phyloP scores from a whole-genome alignment of 2,113 vertebrate species.

The Saimiri boliviensis region DNA sequence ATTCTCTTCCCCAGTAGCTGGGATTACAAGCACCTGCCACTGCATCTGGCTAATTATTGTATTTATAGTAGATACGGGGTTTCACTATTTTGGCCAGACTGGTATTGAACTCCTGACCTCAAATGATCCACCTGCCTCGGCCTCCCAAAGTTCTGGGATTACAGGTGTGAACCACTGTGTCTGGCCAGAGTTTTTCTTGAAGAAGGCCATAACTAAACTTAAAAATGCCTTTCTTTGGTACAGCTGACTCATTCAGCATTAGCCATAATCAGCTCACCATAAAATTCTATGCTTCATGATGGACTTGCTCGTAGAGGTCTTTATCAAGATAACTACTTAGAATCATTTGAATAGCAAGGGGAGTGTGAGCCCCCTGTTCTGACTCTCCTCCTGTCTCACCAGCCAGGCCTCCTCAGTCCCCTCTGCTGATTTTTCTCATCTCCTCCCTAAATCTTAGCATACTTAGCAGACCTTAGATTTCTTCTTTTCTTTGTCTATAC shows the following conservation, averaged over 20 bases:
- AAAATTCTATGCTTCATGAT: background rate
- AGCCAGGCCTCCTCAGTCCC: background rate
- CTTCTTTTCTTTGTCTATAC: background rate
- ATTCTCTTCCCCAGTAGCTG: no score
- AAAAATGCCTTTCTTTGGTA: background rate
- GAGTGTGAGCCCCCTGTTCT: background rate
- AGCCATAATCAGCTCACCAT: background rate
- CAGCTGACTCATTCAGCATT: background rate
- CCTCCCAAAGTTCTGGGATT: no score
- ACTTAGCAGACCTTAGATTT: background rate
- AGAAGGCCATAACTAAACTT: background rate
- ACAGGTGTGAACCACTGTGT: no score
- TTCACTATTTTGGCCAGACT: no score
- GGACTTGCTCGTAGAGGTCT: background rate
- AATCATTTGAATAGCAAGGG: background rate
- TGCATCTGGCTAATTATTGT: no score
- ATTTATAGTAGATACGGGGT: no score
- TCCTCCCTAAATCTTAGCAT: background rate
- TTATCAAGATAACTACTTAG: background rate
- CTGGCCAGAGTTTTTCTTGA: background rate
- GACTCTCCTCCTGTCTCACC: background rate
- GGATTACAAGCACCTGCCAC: no score
- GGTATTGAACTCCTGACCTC: no score
- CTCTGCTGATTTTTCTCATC: background rate
- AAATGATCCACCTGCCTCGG: no score